phyloP scores from a whole-genome alignment of 2,113 vertebrate genomes.

The Nesoenas mayeri region DNA sequence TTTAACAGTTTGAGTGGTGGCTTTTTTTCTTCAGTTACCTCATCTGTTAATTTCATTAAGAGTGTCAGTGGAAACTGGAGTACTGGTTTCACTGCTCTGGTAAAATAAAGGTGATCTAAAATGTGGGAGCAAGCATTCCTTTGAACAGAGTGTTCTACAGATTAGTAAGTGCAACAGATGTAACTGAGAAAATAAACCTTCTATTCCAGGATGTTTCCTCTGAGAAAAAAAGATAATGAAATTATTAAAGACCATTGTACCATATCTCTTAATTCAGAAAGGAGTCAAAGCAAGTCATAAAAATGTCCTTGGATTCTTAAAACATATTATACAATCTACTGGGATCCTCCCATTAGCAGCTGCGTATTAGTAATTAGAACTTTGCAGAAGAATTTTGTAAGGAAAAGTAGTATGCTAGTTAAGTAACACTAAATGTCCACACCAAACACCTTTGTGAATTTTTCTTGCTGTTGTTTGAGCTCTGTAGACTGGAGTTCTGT shows the following conservation, averaged over 20 bases:
- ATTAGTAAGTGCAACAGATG: neutral
- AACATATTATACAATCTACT: neutral
- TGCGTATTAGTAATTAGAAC: neutral
- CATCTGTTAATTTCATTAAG: neutral
- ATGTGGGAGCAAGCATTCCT: neutral
- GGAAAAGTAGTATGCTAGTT: neutral
- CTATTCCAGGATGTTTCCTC: fast-evolving
- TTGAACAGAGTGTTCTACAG: neutral
- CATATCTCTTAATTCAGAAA: neutral
- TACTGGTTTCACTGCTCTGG: neutral
- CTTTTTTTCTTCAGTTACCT: neutral
- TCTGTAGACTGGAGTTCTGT: neutral
- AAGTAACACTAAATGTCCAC: neutral
- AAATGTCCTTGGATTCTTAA: neutral
- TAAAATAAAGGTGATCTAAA: neutral
- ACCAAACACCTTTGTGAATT: neutral
- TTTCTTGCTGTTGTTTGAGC: fast-evolving
- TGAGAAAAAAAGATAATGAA: neutral
- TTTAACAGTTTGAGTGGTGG: neutral
- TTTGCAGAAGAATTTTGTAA: neutral
- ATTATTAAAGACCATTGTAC: neutral
- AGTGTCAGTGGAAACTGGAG: neutral
- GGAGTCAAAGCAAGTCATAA: neutral
- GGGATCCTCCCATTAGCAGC: neutral
- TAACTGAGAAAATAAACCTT: neutral